These are phyloP conservation scores for Minunthozetes semirufus DNA, from an alignment of 2,888 invertebrate species.

Conservation along the genomic window DNA sequence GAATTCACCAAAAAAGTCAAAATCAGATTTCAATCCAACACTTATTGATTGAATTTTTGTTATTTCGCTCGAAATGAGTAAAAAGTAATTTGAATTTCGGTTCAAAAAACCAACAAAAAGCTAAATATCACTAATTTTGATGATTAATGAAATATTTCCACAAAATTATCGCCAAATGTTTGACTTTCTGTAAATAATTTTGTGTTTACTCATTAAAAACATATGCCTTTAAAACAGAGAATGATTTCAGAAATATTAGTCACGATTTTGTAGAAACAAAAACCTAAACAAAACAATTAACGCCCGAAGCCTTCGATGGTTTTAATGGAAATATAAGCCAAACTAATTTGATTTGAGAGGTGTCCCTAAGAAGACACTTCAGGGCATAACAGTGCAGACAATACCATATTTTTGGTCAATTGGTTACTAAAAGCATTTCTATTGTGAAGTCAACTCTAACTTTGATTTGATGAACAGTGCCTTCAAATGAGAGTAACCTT, in stretches of 20 bases:
- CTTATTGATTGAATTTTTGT: too few relatives aligned
- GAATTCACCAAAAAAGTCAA: background rate
- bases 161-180: too few relatives aligned
- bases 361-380: conserved; percentile 2
- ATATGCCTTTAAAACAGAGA: background rate
- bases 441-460: background rate
- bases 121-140: too few relatives aligned
- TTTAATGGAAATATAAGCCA: background rate
- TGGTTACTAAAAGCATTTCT: conserved; percentile 9
- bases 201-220: too few relatives aligned
- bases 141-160: too few relatives aligned
- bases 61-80: too few relatives aligned
- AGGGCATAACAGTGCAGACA: background rate
- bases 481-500: background rate
- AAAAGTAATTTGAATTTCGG: too few relatives aligned
- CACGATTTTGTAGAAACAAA: background rate
- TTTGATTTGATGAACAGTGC: background rate
- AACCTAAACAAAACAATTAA: background rate
- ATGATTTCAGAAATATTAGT: background rate
- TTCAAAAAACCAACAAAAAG: too few relatives aligned
- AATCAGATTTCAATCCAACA: background rate
- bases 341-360: background rate
- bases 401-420: conserved; percentile 14
- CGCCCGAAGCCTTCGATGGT: background rate
- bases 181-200: too few relatives aligned